These are phyloP conservation scores for Limenitis camilla DNA, from an alignment of 2,888 invertebrate genomes.

Conservation along the genomic window DNA sequence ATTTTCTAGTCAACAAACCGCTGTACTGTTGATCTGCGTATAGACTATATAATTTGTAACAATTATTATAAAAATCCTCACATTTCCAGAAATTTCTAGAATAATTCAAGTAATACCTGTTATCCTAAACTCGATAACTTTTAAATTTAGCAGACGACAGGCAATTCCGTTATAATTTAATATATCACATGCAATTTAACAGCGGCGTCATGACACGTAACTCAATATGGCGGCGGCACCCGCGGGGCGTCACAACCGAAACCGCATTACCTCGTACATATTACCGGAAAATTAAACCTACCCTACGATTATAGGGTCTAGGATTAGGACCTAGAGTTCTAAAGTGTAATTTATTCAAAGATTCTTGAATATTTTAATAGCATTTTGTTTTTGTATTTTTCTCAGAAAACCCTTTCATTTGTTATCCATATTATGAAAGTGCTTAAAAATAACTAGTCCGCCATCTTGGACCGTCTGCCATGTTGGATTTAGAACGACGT, in stretches of 20 bases:
- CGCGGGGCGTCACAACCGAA: conserved; percentile 26
- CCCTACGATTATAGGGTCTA: conserved; percentile 14
- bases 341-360: too few relatives aligned
- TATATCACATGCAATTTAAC: conserved; percentile 29
- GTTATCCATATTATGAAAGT: too few relatives aligned
- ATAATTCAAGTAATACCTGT: neutral
- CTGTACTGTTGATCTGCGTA: too few relatives aligned
- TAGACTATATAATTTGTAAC: too few relatives aligned
- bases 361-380: too few relatives aligned
- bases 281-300: conserved; percentile 30
- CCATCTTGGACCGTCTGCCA: too few relatives aligned
- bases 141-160: conserved; percentile 20
- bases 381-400: too few relatives aligned
- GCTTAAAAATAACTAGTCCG: too few relatives aligned
- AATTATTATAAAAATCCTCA: neutral
- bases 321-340: neutral
- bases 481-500: too few relatives aligned
- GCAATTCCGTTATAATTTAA: conserved; percentile 23
- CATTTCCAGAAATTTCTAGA: neutral
- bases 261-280: conserved; percentile 29
- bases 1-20: too few relatives aligned
- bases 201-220: conserved; percentile 26
- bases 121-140: neutral
- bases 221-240: conserved; percentile 27
- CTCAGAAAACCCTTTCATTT: too few relatives aligned